phyloP scores from a whole-genome alignment of 2,888 invertebrate species.

The Deladenus siricidicola region DNA sequence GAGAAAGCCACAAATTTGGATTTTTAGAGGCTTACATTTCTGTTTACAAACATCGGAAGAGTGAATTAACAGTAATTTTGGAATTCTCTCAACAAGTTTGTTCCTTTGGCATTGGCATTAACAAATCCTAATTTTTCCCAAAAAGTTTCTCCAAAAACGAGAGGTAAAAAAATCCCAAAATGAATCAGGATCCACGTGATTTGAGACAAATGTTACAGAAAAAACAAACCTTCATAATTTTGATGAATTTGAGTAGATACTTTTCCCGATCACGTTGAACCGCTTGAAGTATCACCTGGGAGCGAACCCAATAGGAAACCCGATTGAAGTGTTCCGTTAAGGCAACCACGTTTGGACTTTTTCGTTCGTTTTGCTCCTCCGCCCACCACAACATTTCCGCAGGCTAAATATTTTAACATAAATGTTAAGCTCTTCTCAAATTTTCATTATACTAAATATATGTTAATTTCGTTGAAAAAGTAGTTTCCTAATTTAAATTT shows the following conservation, averaged over 20 bases:
- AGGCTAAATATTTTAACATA: slow-evolving; percentile 62
- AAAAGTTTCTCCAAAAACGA: no score
- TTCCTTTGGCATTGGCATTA: no score
- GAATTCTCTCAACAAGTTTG: no score
- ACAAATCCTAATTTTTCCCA: no score
- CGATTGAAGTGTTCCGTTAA: slow-evolving; percentile 99
- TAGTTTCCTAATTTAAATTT: no score
- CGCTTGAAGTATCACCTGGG: slow-evolving; percentile 78
- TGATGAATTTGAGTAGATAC: slow-evolving; percentile 70
- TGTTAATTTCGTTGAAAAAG: no score
- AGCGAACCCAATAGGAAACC: slow-evolving; percentile 66
- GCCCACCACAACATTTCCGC: slow-evolving; percentile 95
- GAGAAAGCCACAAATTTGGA: no score
- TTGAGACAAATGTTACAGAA: not conserved
- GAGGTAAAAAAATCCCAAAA: not conserved
- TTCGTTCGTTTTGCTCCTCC: slow-evolving; percentile 89
- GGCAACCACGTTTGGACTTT: slow-evolving; percentile 86
- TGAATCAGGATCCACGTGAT: not conserved
- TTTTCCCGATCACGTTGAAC: slow-evolving; percentile 91
- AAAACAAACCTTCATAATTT: slow-evolving; percentile 76
- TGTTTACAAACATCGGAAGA: no score
- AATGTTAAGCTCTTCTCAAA: no score
- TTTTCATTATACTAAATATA: no score
- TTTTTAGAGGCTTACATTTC: no score
- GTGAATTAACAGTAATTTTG: no score